Evolutionary conservation across 1,140 invertebrate species (phyloP).

Genomic region (Drosophila ficusphila): DNA sequence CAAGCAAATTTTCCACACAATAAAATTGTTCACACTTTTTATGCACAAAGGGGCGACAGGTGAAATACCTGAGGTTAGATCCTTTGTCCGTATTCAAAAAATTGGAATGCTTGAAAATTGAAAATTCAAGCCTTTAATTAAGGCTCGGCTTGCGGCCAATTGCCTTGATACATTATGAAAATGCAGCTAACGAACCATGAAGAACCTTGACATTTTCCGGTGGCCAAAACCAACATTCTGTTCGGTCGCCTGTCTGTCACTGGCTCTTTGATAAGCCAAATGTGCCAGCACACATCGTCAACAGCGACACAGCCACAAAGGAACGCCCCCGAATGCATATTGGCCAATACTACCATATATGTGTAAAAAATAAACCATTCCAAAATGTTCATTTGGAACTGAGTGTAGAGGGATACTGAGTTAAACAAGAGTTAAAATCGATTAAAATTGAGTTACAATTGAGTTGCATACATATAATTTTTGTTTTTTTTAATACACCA

Average conservation of each 20-base stretch:
- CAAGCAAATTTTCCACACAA: conserved; percentile 72
- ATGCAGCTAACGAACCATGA: conserved; percentile 41
- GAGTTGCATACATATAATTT: too few relatives aligned
- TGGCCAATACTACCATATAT: too few relatives aligned
- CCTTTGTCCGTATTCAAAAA: conserved; percentile 19
- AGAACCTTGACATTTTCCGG: conserved; percentile 46
- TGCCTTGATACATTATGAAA: conserved; percentile 30
- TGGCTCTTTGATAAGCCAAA: conserved; percentile 46
- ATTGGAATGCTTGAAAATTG: conserved; percentile 36
- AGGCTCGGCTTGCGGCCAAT: not conserved
- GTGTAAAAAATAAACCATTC: too few relatives aligned
- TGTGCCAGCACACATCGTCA: conserved; percentile 42
- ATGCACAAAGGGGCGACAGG: conserved; percentile 16
- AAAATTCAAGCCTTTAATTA: conserved; percentile 44
- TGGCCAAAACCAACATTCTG: conserved; percentile 15
- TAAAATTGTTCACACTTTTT: conserved; percentile 75
- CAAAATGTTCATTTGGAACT: too few relatives aligned
- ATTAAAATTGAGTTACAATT: too few relatives aligned
- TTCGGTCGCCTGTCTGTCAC: conserved; percentile 35
- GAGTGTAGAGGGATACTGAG: too few relatives aligned
- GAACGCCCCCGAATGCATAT: conserved; percentile 29
- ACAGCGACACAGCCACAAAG: conserved; percentile 29
- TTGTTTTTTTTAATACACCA: too few relatives aligned
- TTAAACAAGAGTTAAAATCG: too few relatives aligned
- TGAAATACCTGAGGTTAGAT: not conserved